These are phyloP conservation scores for Stylophora pistillata DNA, from an alignment of 64 coral and sea anemone species.

Conservation along the genomic window DNA sequence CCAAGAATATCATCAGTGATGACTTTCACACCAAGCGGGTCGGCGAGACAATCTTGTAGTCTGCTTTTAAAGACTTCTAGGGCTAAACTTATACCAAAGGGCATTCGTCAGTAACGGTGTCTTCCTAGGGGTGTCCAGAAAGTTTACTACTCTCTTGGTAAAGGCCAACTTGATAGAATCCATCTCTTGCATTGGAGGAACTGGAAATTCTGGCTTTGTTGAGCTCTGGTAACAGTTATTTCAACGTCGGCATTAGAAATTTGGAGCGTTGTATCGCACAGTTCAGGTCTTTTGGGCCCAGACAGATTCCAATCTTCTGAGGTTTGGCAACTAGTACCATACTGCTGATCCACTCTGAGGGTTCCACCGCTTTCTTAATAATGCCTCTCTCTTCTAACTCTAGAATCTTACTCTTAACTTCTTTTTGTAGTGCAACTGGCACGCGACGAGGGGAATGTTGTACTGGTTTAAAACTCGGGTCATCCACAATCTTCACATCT, in stretches of 20 bases:
- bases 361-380: not conserved
- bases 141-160: slow-evolving; percentile 9
- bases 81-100: slow-evolving; percentile 41
- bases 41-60: slow-evolving; percentile 48
- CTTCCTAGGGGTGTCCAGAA: slow-evolving; percentile 25
- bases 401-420: not conserved
- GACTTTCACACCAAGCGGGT: slow-evolving; percentile 45
- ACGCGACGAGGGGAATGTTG: not conserved
- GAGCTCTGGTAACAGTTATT: not conserved
- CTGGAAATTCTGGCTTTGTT: too few species aligned
- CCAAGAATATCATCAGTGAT: slow-evolving; percentile 37
- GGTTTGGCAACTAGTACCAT: too few species aligned
- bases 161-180: too few species aligned
- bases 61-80: slow-evolving; percentile 41
- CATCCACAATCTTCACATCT: not conserved
- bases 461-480: not conserved
- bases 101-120: slow-evolving; percentile 30
- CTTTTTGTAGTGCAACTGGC: not conserved
- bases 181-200: too few species aligned
- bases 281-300: slow-evolving; percentile 2
- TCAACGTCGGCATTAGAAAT: not conserved
- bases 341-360: too few species aligned
- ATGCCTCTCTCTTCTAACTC: not conserved
- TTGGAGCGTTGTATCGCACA: not conserved
- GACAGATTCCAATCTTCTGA: too few species aligned